Conservation (phyloP, 2,888 invertebrate genomes). For the Hemaris fuciformis region DNA sequence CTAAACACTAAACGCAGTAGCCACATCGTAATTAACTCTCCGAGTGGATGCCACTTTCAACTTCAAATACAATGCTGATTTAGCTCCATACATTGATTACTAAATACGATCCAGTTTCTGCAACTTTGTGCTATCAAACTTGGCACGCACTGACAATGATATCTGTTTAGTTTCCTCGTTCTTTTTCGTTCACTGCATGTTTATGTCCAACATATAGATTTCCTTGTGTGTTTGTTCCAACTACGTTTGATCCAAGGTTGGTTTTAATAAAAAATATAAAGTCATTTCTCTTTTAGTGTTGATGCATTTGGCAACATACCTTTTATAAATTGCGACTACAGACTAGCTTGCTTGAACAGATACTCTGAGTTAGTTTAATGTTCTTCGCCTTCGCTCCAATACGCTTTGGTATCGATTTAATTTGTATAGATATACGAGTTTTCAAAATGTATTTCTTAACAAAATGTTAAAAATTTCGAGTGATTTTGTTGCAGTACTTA, state of each 20-base stretch:
- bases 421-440: no score
- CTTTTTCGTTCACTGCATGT: neutral
- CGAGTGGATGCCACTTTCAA: neutral
- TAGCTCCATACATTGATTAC: conserved; percentile 1
- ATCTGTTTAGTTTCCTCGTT: conserved; percentile 1
- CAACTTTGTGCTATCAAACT: neutral
- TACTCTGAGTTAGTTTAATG: no score
- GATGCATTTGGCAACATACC: neutral
- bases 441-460: no score
- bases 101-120: conserved; percentile 7
- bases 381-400: no score
- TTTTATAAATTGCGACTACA: neutral
- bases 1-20: neutral
- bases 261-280: neutral
- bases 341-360: no score
- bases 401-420: no score
- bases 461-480: no score
- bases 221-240: neutral
- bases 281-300: neutral
- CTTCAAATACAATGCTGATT: neutral
- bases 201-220: neutral
- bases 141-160: conserved; percentile 1
- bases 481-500: no score
- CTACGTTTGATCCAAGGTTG: neutral
- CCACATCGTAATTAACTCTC: neutral